phyloP scores from a whole-genome alignment of 2,888 invertebrate genomes.

The Agrenia bidenticulata region DNA sequence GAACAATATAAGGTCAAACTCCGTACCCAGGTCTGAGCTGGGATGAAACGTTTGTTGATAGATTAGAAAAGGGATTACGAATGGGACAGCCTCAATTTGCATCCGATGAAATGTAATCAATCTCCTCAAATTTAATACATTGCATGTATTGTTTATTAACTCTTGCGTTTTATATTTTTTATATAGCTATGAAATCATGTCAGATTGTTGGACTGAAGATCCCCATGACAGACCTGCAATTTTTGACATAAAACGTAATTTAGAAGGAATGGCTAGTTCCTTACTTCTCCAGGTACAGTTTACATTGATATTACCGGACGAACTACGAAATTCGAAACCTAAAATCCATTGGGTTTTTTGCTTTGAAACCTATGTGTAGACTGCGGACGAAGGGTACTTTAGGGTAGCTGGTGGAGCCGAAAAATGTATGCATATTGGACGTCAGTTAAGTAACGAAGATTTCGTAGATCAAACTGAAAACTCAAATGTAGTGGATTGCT shows the following conservation, averaged over 20 bases:
- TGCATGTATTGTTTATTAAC: background rate
- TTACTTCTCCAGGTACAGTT: conserved; percentile 25
- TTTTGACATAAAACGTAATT: conserved; percentile 33
- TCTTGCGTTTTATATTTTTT: background rate
- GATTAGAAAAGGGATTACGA: conserved; percentile 34
- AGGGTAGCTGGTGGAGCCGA: conserved; percentile 22
- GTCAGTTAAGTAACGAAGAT: background rate
- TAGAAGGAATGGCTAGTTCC: conserved; percentile 29
- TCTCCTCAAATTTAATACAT: background rate
- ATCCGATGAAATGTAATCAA: conserved; percentile 25
- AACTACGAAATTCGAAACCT: background rate
- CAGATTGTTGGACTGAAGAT: conserved; percentile 38
- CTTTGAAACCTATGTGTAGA: conserved; percentile 14
- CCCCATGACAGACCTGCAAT: conserved; percentile 33
- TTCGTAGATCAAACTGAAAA: too few relatives aligned
- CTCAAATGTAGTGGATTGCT: too few relatives aligned
- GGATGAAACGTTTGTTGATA: conserved; percentile 30
- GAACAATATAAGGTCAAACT: conserved; percentile 22
- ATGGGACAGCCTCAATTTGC: conserved; percentile 30
- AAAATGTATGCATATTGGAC: background rate
- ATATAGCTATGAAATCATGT: conserved; percentile 35
- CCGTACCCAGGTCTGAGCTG: conserved; percentile 40
- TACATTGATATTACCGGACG: background rate
- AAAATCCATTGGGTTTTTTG: too few relatives aligned
- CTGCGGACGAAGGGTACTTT: conserved; percentile 23